Conservation (phyloP, 2,797 vertebrate species). For the Mormyrops boulengeri region DNA sequence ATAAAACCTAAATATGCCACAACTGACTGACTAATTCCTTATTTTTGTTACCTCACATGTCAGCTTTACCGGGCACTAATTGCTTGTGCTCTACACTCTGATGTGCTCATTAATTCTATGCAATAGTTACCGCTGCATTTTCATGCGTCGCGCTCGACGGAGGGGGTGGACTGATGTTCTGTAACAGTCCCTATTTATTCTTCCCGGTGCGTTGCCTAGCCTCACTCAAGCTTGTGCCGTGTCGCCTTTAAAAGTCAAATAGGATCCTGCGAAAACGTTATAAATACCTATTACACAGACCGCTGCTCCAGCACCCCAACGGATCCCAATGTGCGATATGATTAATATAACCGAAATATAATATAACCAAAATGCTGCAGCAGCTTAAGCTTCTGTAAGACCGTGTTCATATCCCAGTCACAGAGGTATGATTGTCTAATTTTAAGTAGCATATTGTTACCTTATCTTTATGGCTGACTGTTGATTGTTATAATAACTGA, state of each 20-base stretch:
- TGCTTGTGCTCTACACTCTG: slow-evolving; percentile 60
- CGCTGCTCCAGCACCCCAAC: slow-evolving; percentile 56
- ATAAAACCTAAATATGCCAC: slow-evolving; percentile 36
- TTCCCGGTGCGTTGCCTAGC: slow-evolving; percentile 34
- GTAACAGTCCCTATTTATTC: slow-evolving; percentile 38
- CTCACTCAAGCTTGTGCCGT: slow-evolving; percentile 27
- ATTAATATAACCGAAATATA: slow-evolving; percentile 53
- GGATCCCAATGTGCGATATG: slow-evolving; percentile 62
- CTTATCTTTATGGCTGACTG: neutral
- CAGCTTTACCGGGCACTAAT: slow-evolving; percentile 52
- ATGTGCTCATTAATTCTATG: slow-evolving; percentile 59
- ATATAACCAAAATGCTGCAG: slow-evolving; percentile 39
- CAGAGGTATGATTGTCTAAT: neutral
- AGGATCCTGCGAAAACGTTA: slow-evolving; percentile 53
- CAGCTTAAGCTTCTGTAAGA: slow-evolving; percentile 50
- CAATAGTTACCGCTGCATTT: slow-evolving; percentile 51
- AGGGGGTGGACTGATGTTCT: slow-evolving; percentile 17
- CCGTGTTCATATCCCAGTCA: neutral
- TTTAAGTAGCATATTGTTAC: neutral
- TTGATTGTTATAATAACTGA: neutral
- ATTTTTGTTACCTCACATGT: slow-evolving; percentile 49
- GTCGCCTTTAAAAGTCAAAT: slow-evolving; percentile 53
- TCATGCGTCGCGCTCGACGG: slow-evolving; percentile 36
- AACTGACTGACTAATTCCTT: slow-evolving; percentile 45
- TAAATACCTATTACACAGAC: slow-evolving; percentile 54